Evolutionary conservation across 2,888 invertebrate genomes (phyloP), one percentile per base, ranked within the genome.

Genomic region (Drosophila affinis): DNA sequence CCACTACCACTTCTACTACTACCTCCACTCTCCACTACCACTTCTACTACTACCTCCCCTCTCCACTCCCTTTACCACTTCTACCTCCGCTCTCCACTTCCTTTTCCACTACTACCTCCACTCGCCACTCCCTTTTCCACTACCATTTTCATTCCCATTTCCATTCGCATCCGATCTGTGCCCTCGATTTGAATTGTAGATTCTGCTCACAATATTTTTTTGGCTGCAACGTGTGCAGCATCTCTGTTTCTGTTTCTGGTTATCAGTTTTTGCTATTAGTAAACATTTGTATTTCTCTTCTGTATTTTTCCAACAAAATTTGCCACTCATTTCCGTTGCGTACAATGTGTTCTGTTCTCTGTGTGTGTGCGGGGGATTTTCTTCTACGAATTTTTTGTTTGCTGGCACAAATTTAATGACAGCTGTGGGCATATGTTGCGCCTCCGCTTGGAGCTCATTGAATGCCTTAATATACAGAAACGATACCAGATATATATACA

Each of bases 141-240:
- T 21, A n/a, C 39, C 39, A n/a, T 39, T 18, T 18, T 47, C 18
- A 10, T 18, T 3, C 18, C 10, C 47, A 17, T 47, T 47, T 18
- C 47, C 17, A 18, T 18, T 17, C 47, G 17, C 17, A 47, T 18
- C 47, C 71, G 55, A 49, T 45, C n/a, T 53, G 52, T 54, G 34
- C 29, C 51, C 72, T 62, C 63, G 59, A 82, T 82, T 82, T 82
- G 84, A 81, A 88, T 88, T 80, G 76, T 45, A 82, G 58, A 88
- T 87, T 77, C 56, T 29, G 61, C 46, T 69, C 74, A 49, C 55
- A 75, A 46, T 77, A 7, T n/a, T 39, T 2, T 21, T 21, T 21
- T 21, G 21, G 14, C 39, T 39, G 39, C 39, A 39, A 39, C 39
- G 57, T 48, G 21, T 68, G 88, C 67, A 72, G 79, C 72, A 83